phyloP scores from a whole-genome alignment of 2,797 vertebrate species.

The Chlorospingus flavigularis region DNA sequence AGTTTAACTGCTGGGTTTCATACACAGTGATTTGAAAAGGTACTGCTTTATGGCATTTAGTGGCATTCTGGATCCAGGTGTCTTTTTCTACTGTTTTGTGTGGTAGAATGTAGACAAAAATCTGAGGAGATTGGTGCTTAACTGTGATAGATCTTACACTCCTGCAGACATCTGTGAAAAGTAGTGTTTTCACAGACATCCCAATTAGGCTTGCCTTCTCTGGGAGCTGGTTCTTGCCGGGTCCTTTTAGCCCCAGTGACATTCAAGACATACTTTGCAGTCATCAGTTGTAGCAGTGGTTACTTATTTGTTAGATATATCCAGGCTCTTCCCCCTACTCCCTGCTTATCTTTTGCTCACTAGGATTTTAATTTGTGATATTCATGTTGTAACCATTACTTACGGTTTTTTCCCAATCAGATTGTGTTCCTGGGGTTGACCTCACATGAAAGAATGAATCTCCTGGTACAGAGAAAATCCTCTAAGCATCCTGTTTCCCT shows the following conservation, averaged over 20 bases:
- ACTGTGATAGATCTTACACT: neutral
- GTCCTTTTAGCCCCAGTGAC: neutral
- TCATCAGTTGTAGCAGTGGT: neutral
- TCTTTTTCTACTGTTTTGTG: neutral
- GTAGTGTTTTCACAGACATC: neutral
- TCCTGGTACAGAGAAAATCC: slow-evolving; percentile 80
- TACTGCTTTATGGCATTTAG: neutral
- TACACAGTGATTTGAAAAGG: neutral
- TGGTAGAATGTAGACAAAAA: neutral
- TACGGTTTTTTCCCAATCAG: slow-evolving; percentile 46
- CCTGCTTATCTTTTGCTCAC: neutral
- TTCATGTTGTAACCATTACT: neutral
- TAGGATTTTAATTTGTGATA: neutral
- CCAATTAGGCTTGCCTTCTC: neutral
- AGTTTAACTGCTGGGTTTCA: neutral
- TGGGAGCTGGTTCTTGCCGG: neutral
- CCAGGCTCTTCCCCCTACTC: neutral
- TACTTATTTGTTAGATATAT: neutral
- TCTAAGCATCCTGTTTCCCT: slow-evolving; percentile 81
- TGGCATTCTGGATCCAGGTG: neutral
- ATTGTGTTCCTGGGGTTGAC: slow-evolving; percentile 89
- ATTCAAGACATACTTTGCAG: neutral
- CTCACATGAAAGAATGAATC: slow-evolving; percentile 82
- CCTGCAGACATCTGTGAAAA: neutral
- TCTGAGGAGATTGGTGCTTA: neutral